Evolutionary conservation across 2,797 vertebrate genomes (phyloP).

Genomic region (Gastrophryne carolinensis): DNA sequence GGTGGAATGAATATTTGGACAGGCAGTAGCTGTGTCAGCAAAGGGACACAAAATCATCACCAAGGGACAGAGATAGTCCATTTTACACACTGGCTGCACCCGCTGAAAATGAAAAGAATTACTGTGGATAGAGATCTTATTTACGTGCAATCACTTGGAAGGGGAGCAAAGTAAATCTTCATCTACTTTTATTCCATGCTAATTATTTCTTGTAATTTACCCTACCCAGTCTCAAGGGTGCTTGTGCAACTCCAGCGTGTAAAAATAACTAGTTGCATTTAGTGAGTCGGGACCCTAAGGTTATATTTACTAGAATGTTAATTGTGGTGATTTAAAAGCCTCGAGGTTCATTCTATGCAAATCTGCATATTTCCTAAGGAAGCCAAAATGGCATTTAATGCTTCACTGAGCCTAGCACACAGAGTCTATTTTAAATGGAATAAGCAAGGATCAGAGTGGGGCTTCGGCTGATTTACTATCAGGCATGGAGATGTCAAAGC

Average conservation of each 20-base stretch:
- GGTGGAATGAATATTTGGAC: too few species aligned
- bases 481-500: not conserved
- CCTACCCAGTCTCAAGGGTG: not conserved
- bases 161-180: not conserved
- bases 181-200: not conserved
- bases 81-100: not conserved
- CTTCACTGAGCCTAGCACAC: not conserved
- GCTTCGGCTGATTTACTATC: not conserved
- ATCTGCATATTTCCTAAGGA: conserved; percentile 32
- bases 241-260: not conserved
- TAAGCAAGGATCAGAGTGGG: not conserved
- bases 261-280: conserved; percentile 10
- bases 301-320: conserved; percentile 26
- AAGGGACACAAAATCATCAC: too few species aligned
- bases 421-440: not conserved
- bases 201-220: not conserved
- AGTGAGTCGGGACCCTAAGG: not conserved
- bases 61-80: not conserved
- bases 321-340: conserved; percentile 24
- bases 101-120: not conserved
- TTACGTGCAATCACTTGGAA: not conserved
- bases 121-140: not conserved
- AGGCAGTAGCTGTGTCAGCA: too few species aligned
- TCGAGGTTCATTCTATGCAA: conserved; percentile 56
- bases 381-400: conserved; percentile 1